Percentiles rank a stretch among this genome's conserved stretches.
Conservation (phyloP, 2,113 vertebrate genomes). For the Gallinago undulata region DNA sequence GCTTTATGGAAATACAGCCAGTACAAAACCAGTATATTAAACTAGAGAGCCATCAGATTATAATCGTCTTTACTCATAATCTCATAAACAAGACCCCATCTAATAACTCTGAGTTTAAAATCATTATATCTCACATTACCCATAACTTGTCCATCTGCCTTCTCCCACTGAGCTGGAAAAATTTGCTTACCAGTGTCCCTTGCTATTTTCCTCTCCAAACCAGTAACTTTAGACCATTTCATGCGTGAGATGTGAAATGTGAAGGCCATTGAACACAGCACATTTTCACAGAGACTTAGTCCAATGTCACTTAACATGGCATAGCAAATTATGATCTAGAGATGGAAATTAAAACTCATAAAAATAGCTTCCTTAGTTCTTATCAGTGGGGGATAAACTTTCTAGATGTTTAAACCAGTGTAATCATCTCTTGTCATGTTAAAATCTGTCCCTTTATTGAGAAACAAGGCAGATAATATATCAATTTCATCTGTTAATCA, state of each 20-base stretch:
- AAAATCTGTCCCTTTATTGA: not conserved
- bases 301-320: not conserved
- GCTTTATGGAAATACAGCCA: not conserved
- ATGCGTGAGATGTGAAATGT: not conserved
- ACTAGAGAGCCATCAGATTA: not conserved
- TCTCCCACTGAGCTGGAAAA: not conserved
- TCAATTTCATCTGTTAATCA: not conserved
- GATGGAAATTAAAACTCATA: not conserved
- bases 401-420: not conserved
- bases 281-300: not conserved
- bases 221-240: not conserved
- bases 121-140: not conserved
- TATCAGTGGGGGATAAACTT: not conserved
- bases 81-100: not conserved
- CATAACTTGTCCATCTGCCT: not conserved
- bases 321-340: not conserved
- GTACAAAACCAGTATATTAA: not conserved
- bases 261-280: not conserved
- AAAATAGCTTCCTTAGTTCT: not conserved
- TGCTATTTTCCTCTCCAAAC: not conserved
- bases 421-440: not conserved
- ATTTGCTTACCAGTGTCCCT: not conserved
- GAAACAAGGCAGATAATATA: not conserved
- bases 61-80: not conserved
- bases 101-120: not conserved